Evolutionary conservation across 2,797 vertebrate species (phyloP).

Genomic region (Coendou prehensilis): DNA sequence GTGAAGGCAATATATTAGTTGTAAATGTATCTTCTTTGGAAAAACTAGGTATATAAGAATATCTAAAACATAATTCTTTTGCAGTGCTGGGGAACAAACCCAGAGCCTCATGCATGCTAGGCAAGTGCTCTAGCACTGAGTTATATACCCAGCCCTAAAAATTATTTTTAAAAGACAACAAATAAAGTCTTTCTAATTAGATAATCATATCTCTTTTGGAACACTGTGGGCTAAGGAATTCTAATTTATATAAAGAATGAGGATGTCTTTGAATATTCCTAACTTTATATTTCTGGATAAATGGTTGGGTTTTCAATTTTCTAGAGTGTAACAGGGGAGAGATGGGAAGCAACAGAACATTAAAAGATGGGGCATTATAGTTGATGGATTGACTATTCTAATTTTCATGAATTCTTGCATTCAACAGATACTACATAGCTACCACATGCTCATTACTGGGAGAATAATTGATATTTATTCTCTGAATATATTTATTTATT

Average conservation of each 20-base stretch:
- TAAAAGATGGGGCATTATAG: not conserved
- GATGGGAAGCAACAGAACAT: not conserved
- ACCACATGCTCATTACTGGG: not conserved
- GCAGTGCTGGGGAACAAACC: not conserved
- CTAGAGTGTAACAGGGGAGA: not conserved
- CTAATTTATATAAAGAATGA: not conserved
- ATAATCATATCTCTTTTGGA: not conserved
- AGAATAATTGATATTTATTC: not conserved
- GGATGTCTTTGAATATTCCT: not conserved
- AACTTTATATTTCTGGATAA: not conserved
- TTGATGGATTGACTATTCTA: not conserved
- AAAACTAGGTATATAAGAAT: not conserved
- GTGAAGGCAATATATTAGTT: not conserved
- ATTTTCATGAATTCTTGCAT: constrained; percentile 24
- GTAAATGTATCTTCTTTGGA: not conserved
- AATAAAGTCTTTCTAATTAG: not conserved
- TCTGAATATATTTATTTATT: not conserved
- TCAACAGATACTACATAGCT: not conserved
- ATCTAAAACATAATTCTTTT: not conserved
- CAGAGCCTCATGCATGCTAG: not conserved
- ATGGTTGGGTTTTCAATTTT: not conserved
- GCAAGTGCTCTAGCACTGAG: not conserved
- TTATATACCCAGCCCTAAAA: not conserved
- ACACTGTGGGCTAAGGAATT: not conserved
- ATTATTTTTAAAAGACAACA: not conserved